A percentile compares a stretch with the other conserved stretches of the same genome.
Evolutionary conservation across 2,888 invertebrate species (phyloP).

Genomic region (Dusona sp.): DNA sequence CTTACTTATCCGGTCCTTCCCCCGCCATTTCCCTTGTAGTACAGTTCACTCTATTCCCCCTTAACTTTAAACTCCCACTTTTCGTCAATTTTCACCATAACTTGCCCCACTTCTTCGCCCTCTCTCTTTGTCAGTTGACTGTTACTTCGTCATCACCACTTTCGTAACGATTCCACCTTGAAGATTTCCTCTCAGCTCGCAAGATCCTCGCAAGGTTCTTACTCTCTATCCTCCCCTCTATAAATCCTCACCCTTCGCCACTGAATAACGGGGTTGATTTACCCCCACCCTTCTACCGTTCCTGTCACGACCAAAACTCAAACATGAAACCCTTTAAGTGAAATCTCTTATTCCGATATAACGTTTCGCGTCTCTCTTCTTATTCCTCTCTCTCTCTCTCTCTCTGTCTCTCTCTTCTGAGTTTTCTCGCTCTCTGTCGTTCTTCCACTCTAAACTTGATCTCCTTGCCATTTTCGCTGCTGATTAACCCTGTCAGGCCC

Average conservation of each 20-base stretch:
- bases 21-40: conserved; percentile 61
- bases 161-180: conserved; percentile 60
- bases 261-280: conserved; percentile 39
- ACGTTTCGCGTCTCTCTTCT: conserved; percentile 74
- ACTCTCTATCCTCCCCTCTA: conserved; percentile 56
- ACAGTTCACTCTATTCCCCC: conserved; percentile 56
- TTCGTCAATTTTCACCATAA: conserved; percentile 50
- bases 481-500: conserved; percentile 85
- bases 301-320: conserved; percentile 85
- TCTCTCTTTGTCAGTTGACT: conserved; percentile 47
- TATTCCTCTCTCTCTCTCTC: conserved; percentile 43
- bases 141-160: conserved; percentile 67
- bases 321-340: conserved; percentile 85
- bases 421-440: conserved; percentile 53
- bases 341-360: conserved; percentile 85
- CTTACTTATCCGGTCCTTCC: conserved; percentile 79
- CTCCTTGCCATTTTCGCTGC: conserved; percentile 74
- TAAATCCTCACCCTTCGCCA: conserved; percentile 44
- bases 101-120: conserved; percentile 41
- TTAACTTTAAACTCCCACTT: conserved; percentile 49
- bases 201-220: conserved; percentile 60
- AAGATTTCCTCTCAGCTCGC: conserved; percentile 52
- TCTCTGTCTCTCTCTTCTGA: conserved; percentile 43
- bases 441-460: conserved; percentile 53
- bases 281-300: conserved; percentile 71